These are phyloP conservation scores for Limnephilus rhombicus DNA, from an alignment of 2,888 invertebrate genomes.

Conservation along the genomic window DNA sequence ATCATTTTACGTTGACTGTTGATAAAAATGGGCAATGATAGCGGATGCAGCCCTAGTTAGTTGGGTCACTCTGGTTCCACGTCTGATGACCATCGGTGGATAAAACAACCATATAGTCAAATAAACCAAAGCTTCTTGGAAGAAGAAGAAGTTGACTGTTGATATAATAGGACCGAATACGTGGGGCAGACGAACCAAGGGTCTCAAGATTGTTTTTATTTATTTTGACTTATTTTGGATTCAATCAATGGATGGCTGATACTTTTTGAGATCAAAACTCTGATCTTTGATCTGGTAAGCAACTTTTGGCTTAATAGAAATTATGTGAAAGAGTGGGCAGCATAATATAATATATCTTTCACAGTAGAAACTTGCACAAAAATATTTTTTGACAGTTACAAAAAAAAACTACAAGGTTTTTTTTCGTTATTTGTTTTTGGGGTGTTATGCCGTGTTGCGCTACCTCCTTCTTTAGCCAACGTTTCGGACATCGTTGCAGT, in stretches of 20 bases:
- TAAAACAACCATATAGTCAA: no score
- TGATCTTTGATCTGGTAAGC: neutral
- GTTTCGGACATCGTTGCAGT: no score
- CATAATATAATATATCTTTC: neutral
- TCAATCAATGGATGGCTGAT: neutral
- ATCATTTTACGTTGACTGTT: neutral
- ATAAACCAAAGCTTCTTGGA: no score
- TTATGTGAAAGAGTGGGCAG: neutral
- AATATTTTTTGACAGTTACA: neutral
- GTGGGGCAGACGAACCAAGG: neutral
- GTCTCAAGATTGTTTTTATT: neutral
- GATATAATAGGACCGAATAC: neutral
- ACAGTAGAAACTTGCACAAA: neutral
- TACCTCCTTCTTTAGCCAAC: no score
- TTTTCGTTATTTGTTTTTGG: no score
- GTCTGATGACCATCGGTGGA: no score
- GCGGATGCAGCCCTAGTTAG: no score
- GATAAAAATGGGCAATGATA: no score
- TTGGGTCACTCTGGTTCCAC: no score
- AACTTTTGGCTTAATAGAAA: neutral
- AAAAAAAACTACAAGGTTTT: no score
- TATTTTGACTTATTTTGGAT: neutral
- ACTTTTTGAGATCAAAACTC: no score
- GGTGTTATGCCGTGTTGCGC: no score
- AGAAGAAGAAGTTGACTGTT: neutral